These are phyloP conservation scores for Excalfactoria chinensis DNA, from an alignment of 2,113 vertebrate genomes.

Conservation along the genomic window DNA sequence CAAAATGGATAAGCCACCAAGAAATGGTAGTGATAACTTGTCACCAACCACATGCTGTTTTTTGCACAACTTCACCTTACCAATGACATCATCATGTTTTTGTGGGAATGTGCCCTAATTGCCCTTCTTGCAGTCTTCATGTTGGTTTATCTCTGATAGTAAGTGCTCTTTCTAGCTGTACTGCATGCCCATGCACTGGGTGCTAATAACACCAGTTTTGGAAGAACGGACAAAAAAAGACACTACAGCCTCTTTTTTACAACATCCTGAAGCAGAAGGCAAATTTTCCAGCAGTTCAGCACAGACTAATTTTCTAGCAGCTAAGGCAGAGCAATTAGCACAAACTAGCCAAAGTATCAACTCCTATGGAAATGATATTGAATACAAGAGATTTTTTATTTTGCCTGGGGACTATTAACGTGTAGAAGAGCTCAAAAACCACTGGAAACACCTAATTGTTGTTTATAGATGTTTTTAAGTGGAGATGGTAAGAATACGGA, in stretches of 20 bases:
- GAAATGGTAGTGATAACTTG: not conserved
- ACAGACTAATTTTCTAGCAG: not conserved
- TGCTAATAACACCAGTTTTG: not conserved
- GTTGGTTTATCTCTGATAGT: not conserved
- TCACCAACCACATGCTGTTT: not conserved
- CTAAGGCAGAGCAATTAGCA: not conserved
- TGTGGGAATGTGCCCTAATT: not conserved
- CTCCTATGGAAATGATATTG: not conserved
- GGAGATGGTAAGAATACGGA: not conserved
- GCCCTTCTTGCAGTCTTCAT: not conserved
- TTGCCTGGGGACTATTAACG: not conserved
- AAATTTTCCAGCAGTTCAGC: not conserved
- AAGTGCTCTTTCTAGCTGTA: not conserved
- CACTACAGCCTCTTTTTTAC: not conserved
- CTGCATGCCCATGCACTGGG: not conserved
- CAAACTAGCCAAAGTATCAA: not conserved
- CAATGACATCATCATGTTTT: not conserved
- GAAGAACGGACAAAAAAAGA: not conserved
- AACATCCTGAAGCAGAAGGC: not conserved
- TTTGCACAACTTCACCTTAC: not conserved
- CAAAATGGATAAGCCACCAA: not conserved
- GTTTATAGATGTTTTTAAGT: constrained; percentile 14
- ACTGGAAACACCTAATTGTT: constrained; percentile 31
- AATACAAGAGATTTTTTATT: not conserved
- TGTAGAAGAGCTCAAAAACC: not conserved